phyloP scores from a whole-genome alignment of 2,113 vertebrate genomes.

The Notothenia coriiceps region DNA sequence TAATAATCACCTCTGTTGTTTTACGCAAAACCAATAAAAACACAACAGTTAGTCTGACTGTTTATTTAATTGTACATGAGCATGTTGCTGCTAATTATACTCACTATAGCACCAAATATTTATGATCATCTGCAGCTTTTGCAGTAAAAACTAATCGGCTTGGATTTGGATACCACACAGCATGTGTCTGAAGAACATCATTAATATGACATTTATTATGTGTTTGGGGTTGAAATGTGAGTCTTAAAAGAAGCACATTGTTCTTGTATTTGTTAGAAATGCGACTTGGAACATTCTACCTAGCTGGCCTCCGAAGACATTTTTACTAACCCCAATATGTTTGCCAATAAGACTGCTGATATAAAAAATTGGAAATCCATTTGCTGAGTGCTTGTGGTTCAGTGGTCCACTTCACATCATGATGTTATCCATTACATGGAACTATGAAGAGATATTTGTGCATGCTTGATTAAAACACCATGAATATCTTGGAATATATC shows the following conservation, averaged over 20 bases:
- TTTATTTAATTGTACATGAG: background rate
- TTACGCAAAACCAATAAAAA: background rate
- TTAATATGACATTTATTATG: background rate
- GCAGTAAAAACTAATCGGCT: background rate
- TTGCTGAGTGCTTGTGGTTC: background rate
- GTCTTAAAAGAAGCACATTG: too few relatives aligned
- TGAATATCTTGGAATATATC: conserved; percentile 31
- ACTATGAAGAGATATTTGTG: background rate
- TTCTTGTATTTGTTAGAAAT: background rate
- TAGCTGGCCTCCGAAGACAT: background rate
- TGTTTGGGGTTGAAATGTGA: background rate
- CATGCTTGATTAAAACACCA: conserved; percentile 40
- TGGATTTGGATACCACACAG: background rate
- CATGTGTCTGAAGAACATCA: background rate
- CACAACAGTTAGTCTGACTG: background rate
- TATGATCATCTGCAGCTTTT: background rate
- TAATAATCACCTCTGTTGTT: background rate
- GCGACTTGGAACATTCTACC: background rate
- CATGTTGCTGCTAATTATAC: background rate
- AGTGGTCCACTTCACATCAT: background rate
- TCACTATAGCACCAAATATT: background rate
- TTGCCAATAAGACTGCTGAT: background rate
- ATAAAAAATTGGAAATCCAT: background rate
- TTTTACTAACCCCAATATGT: background rate
- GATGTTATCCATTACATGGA: conserved; percentile 13